Conservation (phyloP, 1,140 invertebrate genomes). For the Trichonephila inaurata region DNA sequence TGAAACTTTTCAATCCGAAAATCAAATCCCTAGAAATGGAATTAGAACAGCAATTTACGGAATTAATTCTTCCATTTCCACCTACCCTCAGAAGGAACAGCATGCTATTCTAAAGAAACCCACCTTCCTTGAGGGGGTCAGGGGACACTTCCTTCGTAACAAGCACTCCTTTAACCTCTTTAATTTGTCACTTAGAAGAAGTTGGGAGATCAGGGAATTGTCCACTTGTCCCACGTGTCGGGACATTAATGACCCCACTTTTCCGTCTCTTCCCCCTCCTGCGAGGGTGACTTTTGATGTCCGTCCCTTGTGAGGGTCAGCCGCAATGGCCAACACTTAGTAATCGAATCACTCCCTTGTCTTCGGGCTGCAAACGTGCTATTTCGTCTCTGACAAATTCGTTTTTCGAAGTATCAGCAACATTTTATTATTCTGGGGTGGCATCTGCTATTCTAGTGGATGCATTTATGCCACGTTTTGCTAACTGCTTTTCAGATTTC, state of each 20-base stretch:
- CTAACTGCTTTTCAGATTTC: too few relatives aligned
- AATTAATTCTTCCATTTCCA: background rate
- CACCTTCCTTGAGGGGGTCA: background rate
- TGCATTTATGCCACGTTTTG: too few relatives aligned
- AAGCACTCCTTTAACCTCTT: constrained; percentile 20
- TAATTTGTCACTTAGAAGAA: constrained; percentile 13
- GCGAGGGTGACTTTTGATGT: background rate
- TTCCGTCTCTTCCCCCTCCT: background rate
- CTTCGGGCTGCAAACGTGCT: background rate
- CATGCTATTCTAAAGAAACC: background rate
- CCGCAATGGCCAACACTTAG: background rate
- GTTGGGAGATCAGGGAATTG: background rate
- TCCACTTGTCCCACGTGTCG: background rate
- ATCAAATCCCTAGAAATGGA: background rate
- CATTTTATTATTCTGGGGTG: too few relatives aligned
- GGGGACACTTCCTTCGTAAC: background rate
- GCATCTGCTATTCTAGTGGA: too few relatives aligned
- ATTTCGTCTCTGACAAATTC: background rate
- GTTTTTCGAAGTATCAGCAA: too few relatives aligned
- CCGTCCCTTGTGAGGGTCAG: background rate
- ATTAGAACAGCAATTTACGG: background rate
- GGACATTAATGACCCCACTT: background rate
- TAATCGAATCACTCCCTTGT: background rate
- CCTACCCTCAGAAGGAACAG: background rate
- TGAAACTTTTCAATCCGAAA: background rate